These are phyloP conservation scores for Tethya wilhelma DNA, from an alignment of 37 sponge, comb jelly and placozoan genomes.

Conservation along the genomic window DNA sequence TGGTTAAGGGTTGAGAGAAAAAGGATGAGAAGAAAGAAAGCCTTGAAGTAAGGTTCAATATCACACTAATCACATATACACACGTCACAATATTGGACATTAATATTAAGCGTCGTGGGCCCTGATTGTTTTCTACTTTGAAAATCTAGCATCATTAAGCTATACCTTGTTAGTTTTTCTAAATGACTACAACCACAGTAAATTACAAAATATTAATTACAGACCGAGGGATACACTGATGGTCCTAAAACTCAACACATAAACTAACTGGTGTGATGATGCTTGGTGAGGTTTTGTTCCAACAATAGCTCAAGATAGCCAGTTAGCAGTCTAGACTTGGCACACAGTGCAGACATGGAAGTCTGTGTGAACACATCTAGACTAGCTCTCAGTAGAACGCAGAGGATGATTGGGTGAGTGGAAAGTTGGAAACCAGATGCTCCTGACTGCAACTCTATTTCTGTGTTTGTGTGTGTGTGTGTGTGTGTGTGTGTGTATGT, in stretches of 20 bases:
- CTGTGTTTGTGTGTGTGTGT: too few relatives aligned
- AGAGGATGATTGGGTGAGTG: slow-evolving; percentile 69
- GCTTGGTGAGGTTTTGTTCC: slow-evolving; percentile 31
- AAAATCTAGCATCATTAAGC: too few relatives aligned
- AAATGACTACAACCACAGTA: too few relatives aligned
- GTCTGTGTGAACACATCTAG: slow-evolving; percentile 76
- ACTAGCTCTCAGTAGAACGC: slow-evolving; percentile 50
- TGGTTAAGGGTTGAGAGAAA: too few relatives aligned
- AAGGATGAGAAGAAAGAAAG: too few relatives aligned
- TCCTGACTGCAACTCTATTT: slow-evolving; percentile 68
- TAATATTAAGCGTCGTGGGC: too few relatives aligned
- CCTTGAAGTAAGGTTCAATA: too few relatives aligned
- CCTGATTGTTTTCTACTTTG: too few relatives aligned
- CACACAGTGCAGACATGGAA: slow-evolving; percentile 61
- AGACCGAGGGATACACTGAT: not conserved
- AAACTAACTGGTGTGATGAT: not conserved
- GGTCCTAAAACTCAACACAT: not conserved
- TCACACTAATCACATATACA: too few relatives aligned
- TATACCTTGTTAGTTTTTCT: too few relatives aligned
- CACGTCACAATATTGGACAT: too few relatives aligned
- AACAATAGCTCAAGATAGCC: slow-evolving; percentile 91
- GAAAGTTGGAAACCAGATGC: slow-evolving; percentile 88
- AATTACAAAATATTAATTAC: not conserved
- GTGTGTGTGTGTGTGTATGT: too few relatives aligned
- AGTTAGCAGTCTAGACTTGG: slow-evolving; percentile 84